Evolutionary conservation across 2,888 invertebrate genomes (phyloP), one percentile per base, ranked within the genome.

Genomic region (Dioctria rufipes): DNA sequence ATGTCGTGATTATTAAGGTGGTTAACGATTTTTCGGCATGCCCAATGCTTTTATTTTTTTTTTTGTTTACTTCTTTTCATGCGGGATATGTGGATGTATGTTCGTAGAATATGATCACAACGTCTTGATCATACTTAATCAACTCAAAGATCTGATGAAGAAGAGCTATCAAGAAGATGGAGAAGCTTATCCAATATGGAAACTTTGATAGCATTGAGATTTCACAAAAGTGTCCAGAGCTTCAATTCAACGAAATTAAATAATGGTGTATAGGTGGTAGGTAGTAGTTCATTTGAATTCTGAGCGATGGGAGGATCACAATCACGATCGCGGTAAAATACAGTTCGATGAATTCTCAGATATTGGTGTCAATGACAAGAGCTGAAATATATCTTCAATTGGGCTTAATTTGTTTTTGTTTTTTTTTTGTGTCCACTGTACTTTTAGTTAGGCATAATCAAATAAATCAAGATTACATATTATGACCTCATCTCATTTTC

Each of bases 81-180:
- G 39, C 25, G 25, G 25, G 25, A 25, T 25, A 25, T 25, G 2
- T 25, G 25, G 1, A 25, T 25, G 25, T 25, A 25, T 25, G 25
- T 25, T 25, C 25, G 25, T 25, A 25, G 25, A 25, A 67, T 77
- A 78, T 78, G 63, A 54, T 39, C 66, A 60, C 81, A 54, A 81
- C 81, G 77, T 65, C 81, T 81, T 58, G 77, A 58, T 67, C 79
- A 81, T 81, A 81, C 79, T 43, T 81, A 81, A 81, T 80, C 63
- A 75, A 54, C 49, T 46, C 40, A 37, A 77, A 81, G 81, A 81
- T 81, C 71, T 61, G 71, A 67, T 78, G 51, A 61, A 43, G 69
- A 67, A 43, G 69, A 67, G 77, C 39, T 78, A 46, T 65, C 39
- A 49, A 71, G 69, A 71, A 78, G 78, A 81, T 78, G 78, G 67